Conservation (phyloP, 2,797 vertebrate genomes). For the Aeoliscus strigatus region DNA sequence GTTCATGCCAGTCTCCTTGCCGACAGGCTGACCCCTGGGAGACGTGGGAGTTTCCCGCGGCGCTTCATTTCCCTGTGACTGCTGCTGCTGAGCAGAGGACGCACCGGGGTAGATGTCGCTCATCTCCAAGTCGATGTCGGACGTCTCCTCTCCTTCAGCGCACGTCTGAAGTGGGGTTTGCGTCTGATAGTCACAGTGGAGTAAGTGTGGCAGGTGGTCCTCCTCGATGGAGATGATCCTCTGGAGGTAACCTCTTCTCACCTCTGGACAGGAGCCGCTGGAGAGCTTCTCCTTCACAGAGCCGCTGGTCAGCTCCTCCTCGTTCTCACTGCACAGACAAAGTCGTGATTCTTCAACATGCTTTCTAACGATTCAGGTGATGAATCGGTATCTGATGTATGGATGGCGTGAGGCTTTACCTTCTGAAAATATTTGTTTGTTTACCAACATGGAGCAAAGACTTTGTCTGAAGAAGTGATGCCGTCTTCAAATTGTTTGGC, state of each 20-base stretch:
- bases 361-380: too few relatives aligned
- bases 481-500: constrained; percentile 60
- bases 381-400: too few relatives aligned
- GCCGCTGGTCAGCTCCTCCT: constrained; percentile 59
- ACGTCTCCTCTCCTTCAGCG: constrained; percentile 59
- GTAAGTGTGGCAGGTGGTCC: constrained; percentile 85
- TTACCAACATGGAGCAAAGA: constrained; percentile 70
- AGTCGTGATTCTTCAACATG: too few relatives aligned
- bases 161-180: constrained; percentile 60
- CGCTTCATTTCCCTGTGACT: constrained; percentile 2
- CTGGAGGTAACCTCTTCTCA: constrained; percentile 58
- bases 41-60: constrained; percentile 50
- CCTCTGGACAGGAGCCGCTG: constrained; percentile 55
- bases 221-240: constrained; percentile 96
- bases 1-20: constrained; percentile 78
- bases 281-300: constrained; percentile 56
- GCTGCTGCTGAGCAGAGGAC: constrained; percentile 18
- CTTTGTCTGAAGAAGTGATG: constrained; percentile 65
- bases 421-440: constrained; percentile 68
- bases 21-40: constrained; percentile 81
- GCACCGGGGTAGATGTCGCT: constrained; percentile 43
- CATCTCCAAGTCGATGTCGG: constrained; percentile 59
- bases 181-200: constrained; percentile 63
- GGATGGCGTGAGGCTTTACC: constrained; percentile 60
- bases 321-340: constrained; percentile 65